These are phyloP conservation scores for Eubasilissa splendida DNA, from an alignment of 2,888 invertebrate species.

Conservation along the genomic window DNA sequence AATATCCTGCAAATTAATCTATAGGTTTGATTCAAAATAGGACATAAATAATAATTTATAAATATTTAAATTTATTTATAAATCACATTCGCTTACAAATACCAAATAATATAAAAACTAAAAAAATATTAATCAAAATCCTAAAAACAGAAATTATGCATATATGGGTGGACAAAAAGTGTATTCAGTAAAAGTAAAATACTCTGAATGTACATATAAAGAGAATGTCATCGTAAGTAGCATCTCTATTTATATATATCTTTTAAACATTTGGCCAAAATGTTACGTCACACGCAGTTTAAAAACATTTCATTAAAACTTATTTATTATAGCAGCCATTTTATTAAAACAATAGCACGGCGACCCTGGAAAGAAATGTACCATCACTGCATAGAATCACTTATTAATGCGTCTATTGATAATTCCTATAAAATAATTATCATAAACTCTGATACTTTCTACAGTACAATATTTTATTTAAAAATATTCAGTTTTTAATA, in stretches of 20 bases:
- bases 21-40: no score
- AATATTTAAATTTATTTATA: constrained; percentile 16
- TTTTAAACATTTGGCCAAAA: no score
- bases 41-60: not conserved
- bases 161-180: no score
- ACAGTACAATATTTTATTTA: not conserved
- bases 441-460: not conserved
- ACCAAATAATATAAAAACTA: not conserved
- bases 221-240: no score
- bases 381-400: not conserved
- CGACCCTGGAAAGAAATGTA: constrained; percentile 12
- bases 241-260: no score
- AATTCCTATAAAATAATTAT: not conserved
- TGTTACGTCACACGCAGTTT: no score
- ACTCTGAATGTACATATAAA: no score
- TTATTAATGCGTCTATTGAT: not conserved
- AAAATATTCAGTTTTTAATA: not conserved
- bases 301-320: not conserved
- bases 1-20: no score
- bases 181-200: no score
- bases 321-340: constrained; percentile 22
- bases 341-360: constrained; percentile 1
- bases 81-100: constrained; percentile 7
- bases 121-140: no score
- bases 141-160: no score